Conservation (phyloP, 2,113 vertebrate species). For the Macroglossus sobrinus region DNA sequence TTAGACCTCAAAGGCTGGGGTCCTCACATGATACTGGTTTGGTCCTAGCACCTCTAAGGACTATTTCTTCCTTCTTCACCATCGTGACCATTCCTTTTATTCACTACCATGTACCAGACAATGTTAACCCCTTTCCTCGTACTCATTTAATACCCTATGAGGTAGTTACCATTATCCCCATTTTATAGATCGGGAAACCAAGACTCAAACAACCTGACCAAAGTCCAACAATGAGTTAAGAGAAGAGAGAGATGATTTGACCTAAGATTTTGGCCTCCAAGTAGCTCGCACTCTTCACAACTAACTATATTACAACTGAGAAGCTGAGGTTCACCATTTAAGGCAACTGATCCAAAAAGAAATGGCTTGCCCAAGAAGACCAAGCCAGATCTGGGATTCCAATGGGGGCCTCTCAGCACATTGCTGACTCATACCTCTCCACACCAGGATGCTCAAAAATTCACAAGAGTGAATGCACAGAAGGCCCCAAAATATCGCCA, state of each 20-base stretch:
- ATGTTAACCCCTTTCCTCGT: neutral
- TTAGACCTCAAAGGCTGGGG: too few species aligned
- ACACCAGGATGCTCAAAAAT: neutral
- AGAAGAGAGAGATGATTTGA: neutral
- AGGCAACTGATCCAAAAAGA: neutral
- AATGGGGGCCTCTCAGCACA: neutral
- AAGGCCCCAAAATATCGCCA: neutral
- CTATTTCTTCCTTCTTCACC: neutral
- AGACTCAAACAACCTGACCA: neutral
- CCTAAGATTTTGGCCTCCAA: neutral
- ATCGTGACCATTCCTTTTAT: neutral
- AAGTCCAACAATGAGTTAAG: neutral
- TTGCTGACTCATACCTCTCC: neutral
- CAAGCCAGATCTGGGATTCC: neutral
- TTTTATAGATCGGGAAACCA: neutral
- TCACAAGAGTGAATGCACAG: neutral
- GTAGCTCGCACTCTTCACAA: neutral
- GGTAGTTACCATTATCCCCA: neutral
- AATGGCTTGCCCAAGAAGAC: neutral
- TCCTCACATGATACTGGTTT: neutral
- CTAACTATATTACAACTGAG: neutral
- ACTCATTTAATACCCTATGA: neutral
- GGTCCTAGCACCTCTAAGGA: neutral
- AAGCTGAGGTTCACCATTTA: neutral
- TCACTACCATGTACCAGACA: too few species aligned